Evolutionary conservation across 2,113 vertebrate genomes (phyloP), one percentile per base, ranked within the genome.

Genomic region (Mirza zaza): DNA sequence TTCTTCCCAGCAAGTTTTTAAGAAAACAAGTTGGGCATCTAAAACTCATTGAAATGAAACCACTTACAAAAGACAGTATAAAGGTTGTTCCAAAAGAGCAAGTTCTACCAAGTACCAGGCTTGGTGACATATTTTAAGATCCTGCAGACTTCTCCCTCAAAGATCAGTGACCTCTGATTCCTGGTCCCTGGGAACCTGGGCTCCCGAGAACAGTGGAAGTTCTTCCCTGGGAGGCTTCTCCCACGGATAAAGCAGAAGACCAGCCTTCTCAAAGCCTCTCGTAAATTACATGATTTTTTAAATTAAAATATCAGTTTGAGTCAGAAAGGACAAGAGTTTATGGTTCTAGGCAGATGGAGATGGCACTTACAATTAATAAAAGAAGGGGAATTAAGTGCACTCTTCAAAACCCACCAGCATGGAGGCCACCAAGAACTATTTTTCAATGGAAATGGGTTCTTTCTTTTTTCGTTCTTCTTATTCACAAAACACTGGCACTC

Each of bases 181-280:
- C 81, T 9, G 17, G 34, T 21, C 18, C 82, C 45, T 1, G 11
- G 39, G 20, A 50, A 48, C 55, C 50, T 1, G 27, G 34, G 14
- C 61, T 36, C 67, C 83, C 17, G 5, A 11, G 39, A 63, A 45
- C 0, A 0, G 6, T 0, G 3, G 13, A 2, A 25, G 4, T 15
- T 8, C 61, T 15, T 84, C 55, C 27, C 61, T 13, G 2, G 27
- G 36, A 10, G 20, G 3, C 32, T 27, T 15, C 25, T 75, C 86
- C 85, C 76, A 1, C 23, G 1, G 14, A 11, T 5, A 29, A 36
- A 42, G 27, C 61, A n/a, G 32, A 18, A 20, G 3, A 48, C 39
- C 1, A 0, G 39, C 15, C 27, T 67, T 57, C 75, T 67, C 50
- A 50, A 45, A 82, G 67, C 17, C 70, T 79, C 84, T 34, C 1